Conservation (phyloP, 2,113 vertebrate species). For the Perca fluviatilis region DNA sequence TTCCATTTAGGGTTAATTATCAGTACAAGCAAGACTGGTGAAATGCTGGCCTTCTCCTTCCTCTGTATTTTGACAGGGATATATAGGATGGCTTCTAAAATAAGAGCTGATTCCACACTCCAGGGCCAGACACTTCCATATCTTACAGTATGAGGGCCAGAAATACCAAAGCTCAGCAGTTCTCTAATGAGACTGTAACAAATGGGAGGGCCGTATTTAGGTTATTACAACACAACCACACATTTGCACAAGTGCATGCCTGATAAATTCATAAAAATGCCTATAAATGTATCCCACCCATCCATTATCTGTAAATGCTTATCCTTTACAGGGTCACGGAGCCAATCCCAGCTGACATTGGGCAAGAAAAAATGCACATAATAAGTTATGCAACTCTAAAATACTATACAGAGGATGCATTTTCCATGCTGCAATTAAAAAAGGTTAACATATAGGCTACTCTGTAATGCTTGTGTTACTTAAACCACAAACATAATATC, state of each 20-base stretch:
- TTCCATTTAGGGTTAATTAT: constrained; percentile 44
- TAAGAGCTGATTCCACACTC: constrained; percentile 79
- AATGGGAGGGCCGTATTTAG: constrained; percentile 68
- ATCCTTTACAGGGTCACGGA: too few species aligned
- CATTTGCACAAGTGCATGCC: constrained; percentile 45
- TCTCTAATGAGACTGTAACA: constrained; percentile 75
- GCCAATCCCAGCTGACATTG: too few species aligned
- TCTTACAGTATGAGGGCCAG: constrained; percentile 69
- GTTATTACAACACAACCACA: constrained; percentile 45
- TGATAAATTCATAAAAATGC: constrained; percentile 34
- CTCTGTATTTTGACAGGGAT: constrained; percentile 67
- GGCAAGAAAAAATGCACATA: constrained; percentile 13
- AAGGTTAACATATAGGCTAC: neutral
- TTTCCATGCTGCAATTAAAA: constrained; percentile 5
- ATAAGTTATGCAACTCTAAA: constrained; percentile 12
- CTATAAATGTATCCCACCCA: neutral
- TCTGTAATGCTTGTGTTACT: neutral
- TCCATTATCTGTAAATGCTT: too few species aligned
- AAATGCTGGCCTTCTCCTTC: constrained; percentile 49
- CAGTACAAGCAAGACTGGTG: constrained; percentile 36
- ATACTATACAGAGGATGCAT: neutral
- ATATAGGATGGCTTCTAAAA: constrained; percentile 74
- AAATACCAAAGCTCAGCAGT: constrained; percentile 78
- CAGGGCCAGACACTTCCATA: constrained; percentile 67
- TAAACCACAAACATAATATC: neutral